These are phyloP conservation scores for Hypsopygia costalis DNA, from an alignment of 2,888 invertebrate species.

Conservation along the genomic window DNA sequence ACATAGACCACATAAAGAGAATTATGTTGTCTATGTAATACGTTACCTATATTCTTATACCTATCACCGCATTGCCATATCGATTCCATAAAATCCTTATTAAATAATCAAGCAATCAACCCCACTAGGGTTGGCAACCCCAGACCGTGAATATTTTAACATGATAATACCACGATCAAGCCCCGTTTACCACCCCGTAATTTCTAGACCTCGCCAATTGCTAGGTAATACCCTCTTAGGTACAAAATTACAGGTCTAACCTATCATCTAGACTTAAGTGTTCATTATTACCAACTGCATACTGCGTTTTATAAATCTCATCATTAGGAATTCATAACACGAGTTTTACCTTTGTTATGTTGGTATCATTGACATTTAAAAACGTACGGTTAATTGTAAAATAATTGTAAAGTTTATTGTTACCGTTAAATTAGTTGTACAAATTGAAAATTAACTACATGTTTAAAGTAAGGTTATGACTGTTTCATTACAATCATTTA, in stretches of 20 bases:
- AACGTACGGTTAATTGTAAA: neutral
- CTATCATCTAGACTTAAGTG: slow-evolving; percentile 13
- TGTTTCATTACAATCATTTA: no score
- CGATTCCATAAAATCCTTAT: slow-evolving; percentile 2
- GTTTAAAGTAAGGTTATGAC: no score
- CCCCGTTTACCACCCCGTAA: slow-evolving; percentile 26
- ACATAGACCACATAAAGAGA: no score
- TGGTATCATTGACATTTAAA: slow-evolving; percentile 10
- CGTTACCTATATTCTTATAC: no score
- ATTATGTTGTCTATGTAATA: no score
- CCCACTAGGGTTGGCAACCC: slow-evolving; percentile 13
- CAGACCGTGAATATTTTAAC: slow-evolving; percentile 23
- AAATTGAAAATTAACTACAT: no score
- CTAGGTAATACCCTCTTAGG: slow-evolving; percentile 7
- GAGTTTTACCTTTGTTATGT: slow-evolving; percentile 1
- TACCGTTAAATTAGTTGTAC: no score
- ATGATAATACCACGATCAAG: slow-evolving; percentile 25
- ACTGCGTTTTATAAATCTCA: neutral
- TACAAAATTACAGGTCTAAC: slow-evolving; percentile 11
- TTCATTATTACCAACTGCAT: slow-evolving; percentile 14
- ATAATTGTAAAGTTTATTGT: no score
- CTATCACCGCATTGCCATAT: slow-evolving; percentile 8
- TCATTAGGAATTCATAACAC: slow-evolving; percentile 4
- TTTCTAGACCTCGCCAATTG: slow-evolving; percentile 22
- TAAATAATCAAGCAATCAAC: slow-evolving; percentile 16